phyloP scores from a whole-genome alignment of 2,113 vertebrate genomes.

The Hemichromis elongatus region DNA sequence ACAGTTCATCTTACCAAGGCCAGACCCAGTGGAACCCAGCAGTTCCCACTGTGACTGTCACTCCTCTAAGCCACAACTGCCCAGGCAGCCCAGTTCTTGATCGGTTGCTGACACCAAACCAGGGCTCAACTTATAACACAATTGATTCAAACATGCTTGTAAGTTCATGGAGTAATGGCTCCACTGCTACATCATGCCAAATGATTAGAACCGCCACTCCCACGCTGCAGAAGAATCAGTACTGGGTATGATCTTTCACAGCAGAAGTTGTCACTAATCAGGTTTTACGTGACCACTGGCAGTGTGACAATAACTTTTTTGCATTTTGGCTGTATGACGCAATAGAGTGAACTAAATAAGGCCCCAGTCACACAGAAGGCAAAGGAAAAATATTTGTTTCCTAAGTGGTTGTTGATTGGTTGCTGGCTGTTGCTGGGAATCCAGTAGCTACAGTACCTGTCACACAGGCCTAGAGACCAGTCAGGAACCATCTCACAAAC shows the following conservation, averaged over 20 bases:
- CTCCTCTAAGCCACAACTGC: slow-evolving; percentile 67
- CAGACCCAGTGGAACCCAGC: slow-evolving; percentile 68
- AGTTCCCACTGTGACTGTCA: slow-evolving; percentile 81
- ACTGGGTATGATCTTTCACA: slow-evolving; percentile 80
- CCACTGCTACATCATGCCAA: slow-evolving; percentile 70
- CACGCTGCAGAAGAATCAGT: slow-evolving; percentile 79
- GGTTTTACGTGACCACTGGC: neutral
- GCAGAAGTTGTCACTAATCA: neutral
- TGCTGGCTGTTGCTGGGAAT: neutral
- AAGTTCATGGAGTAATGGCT: slow-evolving; percentile 71
- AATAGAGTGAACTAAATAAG: neutral
- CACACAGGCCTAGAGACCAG: neutral
- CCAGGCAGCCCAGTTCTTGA: slow-evolving; percentile 44
- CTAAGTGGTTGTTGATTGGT: neutral
- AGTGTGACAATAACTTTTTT: neutral
- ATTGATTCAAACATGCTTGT: slow-evolving; percentile 53
- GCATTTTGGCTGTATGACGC: neutral
- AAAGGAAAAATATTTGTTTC: neutral
- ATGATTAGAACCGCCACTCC: slow-evolving; percentile 79
- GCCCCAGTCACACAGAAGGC: neutral
- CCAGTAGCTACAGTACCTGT: neutral
- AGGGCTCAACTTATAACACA: slow-evolving; percentile 6
- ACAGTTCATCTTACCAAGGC: slow-evolving; percentile 28
- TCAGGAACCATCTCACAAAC: neutral
- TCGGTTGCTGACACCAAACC: slow-evolving; percentile 28